Conservation (phyloP, 2,113 vertebrate genomes). For the Crocuta crocuta region DNA sequence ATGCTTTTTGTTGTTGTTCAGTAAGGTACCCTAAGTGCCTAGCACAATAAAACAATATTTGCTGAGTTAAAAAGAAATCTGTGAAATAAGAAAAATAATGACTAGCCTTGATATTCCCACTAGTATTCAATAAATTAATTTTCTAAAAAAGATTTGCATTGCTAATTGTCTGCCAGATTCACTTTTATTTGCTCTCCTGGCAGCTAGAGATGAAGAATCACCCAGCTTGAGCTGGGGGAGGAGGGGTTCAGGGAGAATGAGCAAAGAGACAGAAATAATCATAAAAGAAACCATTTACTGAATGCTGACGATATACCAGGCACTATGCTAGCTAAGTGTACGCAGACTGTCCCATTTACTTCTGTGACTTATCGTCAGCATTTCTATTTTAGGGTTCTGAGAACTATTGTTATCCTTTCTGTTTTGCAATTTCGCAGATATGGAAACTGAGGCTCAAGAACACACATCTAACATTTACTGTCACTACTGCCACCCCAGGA, state of each 20-base stretch:
- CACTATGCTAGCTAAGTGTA: too few relatives aligned
- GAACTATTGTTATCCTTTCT: not conserved
- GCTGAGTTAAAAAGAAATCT: not conserved
- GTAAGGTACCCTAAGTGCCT: not conserved
- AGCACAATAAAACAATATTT: not conserved
- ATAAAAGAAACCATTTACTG: not conserved
- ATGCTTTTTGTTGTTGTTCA: not conserved
- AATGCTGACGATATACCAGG: not conserved
- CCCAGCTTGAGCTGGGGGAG: not conserved
- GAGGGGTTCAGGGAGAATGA: not conserved
- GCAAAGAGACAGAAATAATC: conserved; percentile 32
- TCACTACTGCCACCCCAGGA: not conserved
- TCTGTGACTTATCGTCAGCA: not conserved
- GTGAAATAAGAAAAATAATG: not conserved
- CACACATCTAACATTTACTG: not conserved
- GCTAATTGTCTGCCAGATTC: not conserved
- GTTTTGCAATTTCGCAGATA: not conserved
- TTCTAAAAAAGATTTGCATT: not conserved
- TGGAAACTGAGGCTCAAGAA: conserved; percentile 7
- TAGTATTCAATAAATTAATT: not conserved
- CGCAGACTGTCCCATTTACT: not conserved
- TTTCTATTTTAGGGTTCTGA: not conserved
- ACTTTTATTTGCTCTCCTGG: not conserved
- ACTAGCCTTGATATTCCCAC: not conserved
- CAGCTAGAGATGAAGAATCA: not conserved